These are phyloP conservation scores for Chesias legatella DNA, from an alignment of 2,888 invertebrate genomes.

Conservation along the genomic window DNA sequence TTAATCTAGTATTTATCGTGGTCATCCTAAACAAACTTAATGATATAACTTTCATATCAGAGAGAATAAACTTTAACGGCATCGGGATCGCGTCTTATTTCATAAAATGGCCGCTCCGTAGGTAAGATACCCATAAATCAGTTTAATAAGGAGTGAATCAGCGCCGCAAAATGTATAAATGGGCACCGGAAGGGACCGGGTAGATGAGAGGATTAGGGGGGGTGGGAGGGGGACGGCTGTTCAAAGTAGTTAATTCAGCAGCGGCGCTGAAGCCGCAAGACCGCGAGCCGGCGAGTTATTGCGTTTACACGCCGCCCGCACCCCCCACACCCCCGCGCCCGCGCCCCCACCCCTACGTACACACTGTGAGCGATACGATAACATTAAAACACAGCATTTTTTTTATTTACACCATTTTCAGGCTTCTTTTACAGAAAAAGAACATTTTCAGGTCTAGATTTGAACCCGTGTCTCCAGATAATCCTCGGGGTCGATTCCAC, in stretches of 20 bases:
- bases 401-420: too few species aligned
- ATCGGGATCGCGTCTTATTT: constrained; percentile 3
- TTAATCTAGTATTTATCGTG: too few species aligned
- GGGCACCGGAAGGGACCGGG: constrained; percentile 12
- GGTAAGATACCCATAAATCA: constrained; percentile 18
- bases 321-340: constrained; percentile 1
- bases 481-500: too few species aligned
- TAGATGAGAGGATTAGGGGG: not conserved
- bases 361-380: constrained; percentile 4
- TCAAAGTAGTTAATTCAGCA: constrained; percentile 24
- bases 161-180: constrained; percentile 21
- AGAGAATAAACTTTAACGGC: constrained; percentile 5
- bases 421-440: too few species aligned
- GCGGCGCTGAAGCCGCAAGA: constrained; percentile 20
- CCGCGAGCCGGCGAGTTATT: constrained; percentile 22
- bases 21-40: too few species aligned
- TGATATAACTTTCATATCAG: too few species aligned
- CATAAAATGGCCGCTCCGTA: constrained; percentile 1
- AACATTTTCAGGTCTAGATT: too few species aligned
- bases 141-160: constrained; percentile 26
- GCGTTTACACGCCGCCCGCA: constrained; percentile 8
- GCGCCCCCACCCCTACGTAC: not conserved
- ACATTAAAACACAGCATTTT: too few species aligned
- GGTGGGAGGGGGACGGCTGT: constrained; percentile 7
- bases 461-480: too few species aligned